Evolutionary conservation across 2,113 vertebrate genomes (phyloP).

Genomic region (Ellobius talpinus): DNA sequence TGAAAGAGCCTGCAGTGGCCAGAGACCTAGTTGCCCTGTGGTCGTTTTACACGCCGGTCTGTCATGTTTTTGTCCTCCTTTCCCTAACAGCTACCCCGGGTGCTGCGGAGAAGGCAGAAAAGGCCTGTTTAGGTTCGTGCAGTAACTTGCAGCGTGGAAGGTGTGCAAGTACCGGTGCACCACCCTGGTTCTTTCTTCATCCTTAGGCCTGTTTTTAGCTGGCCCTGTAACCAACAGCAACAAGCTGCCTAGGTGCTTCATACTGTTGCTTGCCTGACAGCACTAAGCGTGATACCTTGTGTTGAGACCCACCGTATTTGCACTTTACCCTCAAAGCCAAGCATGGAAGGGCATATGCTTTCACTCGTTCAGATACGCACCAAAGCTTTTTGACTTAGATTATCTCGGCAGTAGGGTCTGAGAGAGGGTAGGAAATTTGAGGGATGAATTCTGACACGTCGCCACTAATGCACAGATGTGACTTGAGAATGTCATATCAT

Average conservation of each 20-base stretch:
- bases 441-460: not conserved
- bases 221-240: not conserved
- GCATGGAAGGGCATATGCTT: not conserved
- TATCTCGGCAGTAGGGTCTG: not conserved
- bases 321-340: not conserved
- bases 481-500: not conserved
- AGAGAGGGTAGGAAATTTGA: not conserved
- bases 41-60: fast-evolving
- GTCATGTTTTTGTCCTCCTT: not conserved
- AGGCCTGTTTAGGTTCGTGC: not conserved
- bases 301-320: not conserved
- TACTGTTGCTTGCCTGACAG: not conserved
- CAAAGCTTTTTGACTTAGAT: not conserved
- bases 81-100: not conserved
- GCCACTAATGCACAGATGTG: not conserved
- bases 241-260: not conserved
- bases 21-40: fast-evolving
- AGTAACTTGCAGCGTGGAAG: not conserved
- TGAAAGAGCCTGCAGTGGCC: fast-evolving
- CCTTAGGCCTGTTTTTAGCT: not conserved
- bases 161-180: not conserved
- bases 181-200: not conserved
- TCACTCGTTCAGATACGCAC: not conserved
- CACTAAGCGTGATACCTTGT: not conserved
- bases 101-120: not conserved